A percentile compares a stretch with the other conserved stretches of the same genome.
phyloP scores from a whole-genome alignment of 2,888 invertebrate genomes.

The Philereme vetulata region DNA sequence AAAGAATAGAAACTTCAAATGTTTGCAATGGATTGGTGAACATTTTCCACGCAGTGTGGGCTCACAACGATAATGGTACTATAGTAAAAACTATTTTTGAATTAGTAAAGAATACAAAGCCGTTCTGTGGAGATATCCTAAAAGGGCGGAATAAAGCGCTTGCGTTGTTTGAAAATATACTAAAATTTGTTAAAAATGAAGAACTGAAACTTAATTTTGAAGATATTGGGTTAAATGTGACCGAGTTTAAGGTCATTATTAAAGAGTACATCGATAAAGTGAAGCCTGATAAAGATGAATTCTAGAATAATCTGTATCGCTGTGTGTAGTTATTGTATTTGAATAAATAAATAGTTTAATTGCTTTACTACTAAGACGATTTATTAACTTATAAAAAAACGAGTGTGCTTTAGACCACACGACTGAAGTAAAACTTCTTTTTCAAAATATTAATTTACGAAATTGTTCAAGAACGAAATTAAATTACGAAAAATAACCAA shows the following conservation, averaged over 20 bases:
- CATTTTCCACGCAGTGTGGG: conserved; percentile 53
- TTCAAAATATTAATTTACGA: no score
- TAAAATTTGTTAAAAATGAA: conserved; percentile 47
- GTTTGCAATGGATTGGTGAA: conserved; percentile 65
- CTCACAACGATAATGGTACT: conserved; percentile 44
- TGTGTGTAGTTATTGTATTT: neutral
- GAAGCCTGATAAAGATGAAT: conserved; percentile 54
- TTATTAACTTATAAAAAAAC: no score
- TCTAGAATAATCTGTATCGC: conserved; percentile 42
- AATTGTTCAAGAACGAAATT: no score
- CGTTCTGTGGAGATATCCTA: conserved; percentile 55
- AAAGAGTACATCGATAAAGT: conserved; percentile 54
- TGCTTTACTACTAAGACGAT: neutral
- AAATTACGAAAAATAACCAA: no score
- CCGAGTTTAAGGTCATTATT: conserved; percentile 46
- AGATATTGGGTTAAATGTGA: conserved; percentile 44
- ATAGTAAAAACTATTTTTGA: conserved; percentile 52
- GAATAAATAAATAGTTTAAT: conserved; percentile 4
- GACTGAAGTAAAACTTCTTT: no score
- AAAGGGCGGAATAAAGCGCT: conserved; percentile 49
- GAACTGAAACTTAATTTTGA: conserved; percentile 43
- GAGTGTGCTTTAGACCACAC: no score
- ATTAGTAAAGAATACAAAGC: conserved; percentile 56
- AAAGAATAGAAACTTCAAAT: conserved; percentile 54
- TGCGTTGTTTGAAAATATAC: conserved; percentile 49